Evolutionary conservation across 2,113 vertebrate species (phyloP).

Genomic region (Hiodon tergisus): DNA sequence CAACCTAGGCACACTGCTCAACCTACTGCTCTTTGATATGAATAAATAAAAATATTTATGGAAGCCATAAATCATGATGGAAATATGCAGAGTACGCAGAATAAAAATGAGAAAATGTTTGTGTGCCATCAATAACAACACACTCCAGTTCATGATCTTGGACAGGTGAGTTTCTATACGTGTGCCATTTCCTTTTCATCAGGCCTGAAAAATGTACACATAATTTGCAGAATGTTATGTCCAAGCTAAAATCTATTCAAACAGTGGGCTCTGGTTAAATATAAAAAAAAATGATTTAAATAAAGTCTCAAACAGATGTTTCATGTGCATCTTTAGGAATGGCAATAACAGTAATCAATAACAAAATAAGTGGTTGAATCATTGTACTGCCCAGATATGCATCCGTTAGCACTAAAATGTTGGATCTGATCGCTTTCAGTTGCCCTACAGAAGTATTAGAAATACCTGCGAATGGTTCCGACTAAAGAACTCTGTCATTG

Average conservation of each 20-base stretch:
- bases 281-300: neutral
- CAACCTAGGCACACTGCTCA: no score
- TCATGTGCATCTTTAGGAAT: neutral
- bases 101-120: slow-evolving; percentile 30
- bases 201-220: neutral
- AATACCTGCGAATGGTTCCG: no score
- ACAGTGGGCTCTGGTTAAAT: neutral
- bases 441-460: no score
- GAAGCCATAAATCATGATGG: slow-evolving; percentile 25
- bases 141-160: neutral
- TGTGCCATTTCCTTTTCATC: neutral
- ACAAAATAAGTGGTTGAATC: neutral
- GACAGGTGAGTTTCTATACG: slow-evolving; percentile 20
- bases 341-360: neutral
- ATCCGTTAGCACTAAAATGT: no score
- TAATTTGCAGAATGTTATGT: neutral
- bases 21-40: neutral
- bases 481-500: no score
- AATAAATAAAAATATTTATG: slow-evolving; percentile 44
- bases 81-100: slow-evolving; percentile 26
- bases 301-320: slow-evolving; percentile 27
- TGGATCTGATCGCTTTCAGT: no score
- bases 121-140: slow-evolving; percentile 26
- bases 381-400: no score
- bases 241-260: neutral